These are phyloP conservation scores for Parauchenoglanis ngamensis DNA, from an alignment of 2,797 vertebrate genomes.

Conservation along the genomic window DNA sequence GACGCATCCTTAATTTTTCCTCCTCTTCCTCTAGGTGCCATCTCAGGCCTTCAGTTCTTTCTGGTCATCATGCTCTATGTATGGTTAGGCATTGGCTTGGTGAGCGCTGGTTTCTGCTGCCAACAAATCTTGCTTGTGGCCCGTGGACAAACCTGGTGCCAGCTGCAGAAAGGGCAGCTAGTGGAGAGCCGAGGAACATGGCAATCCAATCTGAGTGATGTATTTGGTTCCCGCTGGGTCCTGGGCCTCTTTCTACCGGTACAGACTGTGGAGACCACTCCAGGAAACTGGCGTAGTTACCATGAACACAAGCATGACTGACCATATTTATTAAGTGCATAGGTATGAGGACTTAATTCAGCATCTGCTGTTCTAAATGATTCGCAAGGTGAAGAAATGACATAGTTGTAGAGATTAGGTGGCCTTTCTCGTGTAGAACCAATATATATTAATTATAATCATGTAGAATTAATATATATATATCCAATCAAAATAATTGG, in stretches of 20 bases:
- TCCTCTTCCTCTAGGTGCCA: slow-evolving; percentile 76
- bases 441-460: slow-evolving; percentile 17
- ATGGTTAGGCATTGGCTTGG: slow-evolving; percentile 95
- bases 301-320: slow-evolving; percentile 71
- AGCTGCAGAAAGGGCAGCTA: slow-evolving; percentile 84
- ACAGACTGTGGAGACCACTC: slow-evolving; percentile 79
- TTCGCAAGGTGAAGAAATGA: slow-evolving; percentile 21
- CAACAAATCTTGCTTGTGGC: slow-evolving; percentile 94
- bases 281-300: slow-evolving; percentile 66
- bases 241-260: slow-evolving; percentile 89
- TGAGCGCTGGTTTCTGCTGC: slow-evolving; percentile 94
- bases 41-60: slow-evolving; percentile 93
- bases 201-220: slow-evolving; percentile 89
- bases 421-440: slow-evolving; percentile 2
- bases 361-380: slow-evolving; percentile 10
- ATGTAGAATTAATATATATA: background rate
- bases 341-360: background rate
- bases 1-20: background rate
- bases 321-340: slow-evolving; percentile 44
- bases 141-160: slow-evolving; percentile 90
- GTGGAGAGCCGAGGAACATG: slow-evolving; percentile 77
- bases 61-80: slow-evolving; percentile 98
- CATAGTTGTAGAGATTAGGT: slow-evolving; percentile 36
- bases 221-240: slow-evolving; percentile 93
- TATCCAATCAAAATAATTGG: slow-evolving; percentile 13